Evolutionary conservation across 2,113 vertebrate genomes (phyloP).

Genomic region (Ibidorhyncha struthersii): DNA sequence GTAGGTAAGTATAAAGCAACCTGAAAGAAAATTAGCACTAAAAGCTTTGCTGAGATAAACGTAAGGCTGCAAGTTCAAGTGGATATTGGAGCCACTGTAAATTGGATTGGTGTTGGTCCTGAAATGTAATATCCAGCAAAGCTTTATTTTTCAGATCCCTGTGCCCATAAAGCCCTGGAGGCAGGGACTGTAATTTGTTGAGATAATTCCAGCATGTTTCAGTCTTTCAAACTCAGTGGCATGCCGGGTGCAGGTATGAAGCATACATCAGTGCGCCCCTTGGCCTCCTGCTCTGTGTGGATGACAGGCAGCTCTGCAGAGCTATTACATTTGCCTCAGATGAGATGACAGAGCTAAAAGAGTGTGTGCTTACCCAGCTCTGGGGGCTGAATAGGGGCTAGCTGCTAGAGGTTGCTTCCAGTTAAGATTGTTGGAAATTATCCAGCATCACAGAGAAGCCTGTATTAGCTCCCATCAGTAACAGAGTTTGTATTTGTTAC

Average conservation of each 20-base stretch:
- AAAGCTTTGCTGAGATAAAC: slow-evolving; percentile 1
- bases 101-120: background rate
- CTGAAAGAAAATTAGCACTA: background rate
- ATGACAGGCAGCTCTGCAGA: background rate
- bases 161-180: background rate
- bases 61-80: background rate
- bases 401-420: background rate
- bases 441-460: background rate
- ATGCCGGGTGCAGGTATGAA: background rate
- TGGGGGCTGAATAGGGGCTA: background rate
- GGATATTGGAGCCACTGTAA: background rate
- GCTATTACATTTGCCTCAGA: background rate
- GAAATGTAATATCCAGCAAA: background rate
- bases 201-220: background rate
- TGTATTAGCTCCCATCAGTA: background rate
- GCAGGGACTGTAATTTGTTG: background rate
- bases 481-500: background rate
- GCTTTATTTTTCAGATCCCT: background rate
- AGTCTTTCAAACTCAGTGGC: background rate
- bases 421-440: background rate
- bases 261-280: background rate
- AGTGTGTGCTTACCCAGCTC: background rate
- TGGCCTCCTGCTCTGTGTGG: background rate
- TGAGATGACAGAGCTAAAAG: background rate
- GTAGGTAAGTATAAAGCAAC: background rate